Percentiles rank a stretch among this genome's conserved stretches.
Evolutionary conservation across 2,888 invertebrate genomes (phyloP).

Genomic region (Amphipoea lucens): DNA sequence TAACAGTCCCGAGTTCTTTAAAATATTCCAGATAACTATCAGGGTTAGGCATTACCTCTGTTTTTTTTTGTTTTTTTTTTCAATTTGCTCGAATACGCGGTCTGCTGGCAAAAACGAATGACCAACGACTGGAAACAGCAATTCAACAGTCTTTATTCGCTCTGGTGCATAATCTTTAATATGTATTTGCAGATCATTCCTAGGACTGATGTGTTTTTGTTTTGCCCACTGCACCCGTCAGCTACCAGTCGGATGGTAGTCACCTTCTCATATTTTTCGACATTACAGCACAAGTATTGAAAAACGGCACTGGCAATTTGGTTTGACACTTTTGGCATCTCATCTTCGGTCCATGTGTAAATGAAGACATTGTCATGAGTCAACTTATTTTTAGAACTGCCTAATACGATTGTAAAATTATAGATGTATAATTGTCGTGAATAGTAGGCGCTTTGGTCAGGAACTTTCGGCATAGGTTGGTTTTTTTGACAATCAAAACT

Average conservation of each 20-base stretch:
- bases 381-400: slow-evolving; percentile 1
- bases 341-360: slow-evolving; percentile 13
- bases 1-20: not conserved
- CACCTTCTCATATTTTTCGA: slow-evolving; percentile 11
- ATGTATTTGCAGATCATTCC: slow-evolving; percentile 11
- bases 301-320: slow-evolving; percentile 3
- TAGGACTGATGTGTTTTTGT: slow-evolving; percentile 1
- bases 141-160: not conserved
- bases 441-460: slow-evolving; percentile 10
- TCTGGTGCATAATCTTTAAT: slow-evolving; percentile 9
- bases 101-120: slow-evolving; percentile 3
- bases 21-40: not conserved
- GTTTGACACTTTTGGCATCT: slow-evolving; percentile 3
- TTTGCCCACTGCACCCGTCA: slow-evolving; percentile 11
- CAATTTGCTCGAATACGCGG: slow-evolving; percentile 11
- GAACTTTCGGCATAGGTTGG: not conserved
- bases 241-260: slow-evolving; percentile 3
- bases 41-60: slow-evolving; percentile 1
- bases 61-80: not conserved
- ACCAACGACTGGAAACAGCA: slow-evolving; percentile 4
- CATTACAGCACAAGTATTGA: not conserved
- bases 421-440: slow-evolving; percentile 7
- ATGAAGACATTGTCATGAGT: not conserved
- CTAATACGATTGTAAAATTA: slow-evolving; percentile 6
- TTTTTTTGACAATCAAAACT: too few species aligned